Base-by-base conservation (phyloP, 2,113 vertebrate species). In the Triplophysa tibetana region DNA sequence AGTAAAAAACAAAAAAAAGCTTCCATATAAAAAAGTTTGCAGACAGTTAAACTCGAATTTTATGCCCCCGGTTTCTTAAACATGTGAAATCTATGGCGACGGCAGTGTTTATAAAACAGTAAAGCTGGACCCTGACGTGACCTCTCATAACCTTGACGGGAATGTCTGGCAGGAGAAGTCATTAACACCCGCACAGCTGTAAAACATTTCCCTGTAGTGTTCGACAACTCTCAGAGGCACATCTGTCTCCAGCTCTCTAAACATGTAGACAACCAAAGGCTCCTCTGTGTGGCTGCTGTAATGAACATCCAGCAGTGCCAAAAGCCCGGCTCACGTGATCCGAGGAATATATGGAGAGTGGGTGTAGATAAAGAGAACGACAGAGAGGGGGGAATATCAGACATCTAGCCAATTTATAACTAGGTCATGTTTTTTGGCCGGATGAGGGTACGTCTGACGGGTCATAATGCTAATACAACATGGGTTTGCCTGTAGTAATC, bases 381-480 rank as follows among this genome's bases (percentile, higher is more conserved):
- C 33, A 23, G 43, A 62, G 19, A 17, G 19, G 65, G 13, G 33
- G 2, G 9, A 45, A 38, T 38, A 38, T 63, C 26, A 45, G 24
- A 73, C 43, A 70, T 54, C 70, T 54, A 75, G 62, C 75, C 68
- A 65, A 74, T 52, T 75, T 56, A 81, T 75, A 86, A 83, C 70
- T 77, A 75, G 84, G 84, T 85, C 83, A 85, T 63, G 45, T 56
- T 65, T 85, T 81, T 66, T 11, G 73, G 78, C 52, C 43, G 58
- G 78, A 61, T 75, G 70, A 84, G 52, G 66, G 58, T 63, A 52
- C 16, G 75, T 76, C 80, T 70, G 75, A 33, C n/a, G 64, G 56
- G 29, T 48, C 54, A 19, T 12, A 75, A 19, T 38, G 26, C 58
- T 52, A 66, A 72, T 66, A 66, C 72, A 75, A 76, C 14, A 23